Evolutionary conservation across 2,888 invertebrate species (phyloP).

Genomic region (Cheilosia variabilis): DNA sequence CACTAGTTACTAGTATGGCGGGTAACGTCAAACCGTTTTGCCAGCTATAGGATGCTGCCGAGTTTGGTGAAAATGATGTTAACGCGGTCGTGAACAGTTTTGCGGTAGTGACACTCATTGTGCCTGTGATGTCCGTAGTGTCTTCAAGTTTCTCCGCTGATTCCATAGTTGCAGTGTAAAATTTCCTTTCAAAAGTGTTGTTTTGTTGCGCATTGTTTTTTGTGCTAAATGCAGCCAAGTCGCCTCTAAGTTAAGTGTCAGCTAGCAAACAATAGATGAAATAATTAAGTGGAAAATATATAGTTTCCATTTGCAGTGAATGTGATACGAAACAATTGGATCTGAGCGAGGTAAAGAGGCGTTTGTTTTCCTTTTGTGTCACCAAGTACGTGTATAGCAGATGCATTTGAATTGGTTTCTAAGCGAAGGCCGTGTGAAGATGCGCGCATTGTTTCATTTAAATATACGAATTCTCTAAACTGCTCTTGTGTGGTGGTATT

Average conservation of each 20-base stretch:
- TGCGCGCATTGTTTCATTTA: not conserved
- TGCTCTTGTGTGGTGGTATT: slow-evolving; percentile 6
- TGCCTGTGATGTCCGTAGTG: slow-evolving; percentile 33
- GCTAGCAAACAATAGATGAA: slow-evolving; percentile 41
- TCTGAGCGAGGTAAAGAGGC: slow-evolving; percentile 55
- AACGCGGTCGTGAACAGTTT: slow-evolving; percentile 49
- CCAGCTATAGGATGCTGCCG: slow-evolving; percentile 1
- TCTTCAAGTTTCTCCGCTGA: slow-evolving; percentile 49
- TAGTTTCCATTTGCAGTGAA: slow-evolving; percentile 34
- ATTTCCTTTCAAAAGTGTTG: slow-evolving; percentile 28
- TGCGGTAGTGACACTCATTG: slow-evolving; percentile 41
- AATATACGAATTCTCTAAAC: slow-evolving; percentile 4
- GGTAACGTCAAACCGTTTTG: slow-evolving; percentile 52
- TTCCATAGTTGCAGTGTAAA: slow-evolving; percentile 38
- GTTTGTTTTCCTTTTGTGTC: slow-evolving; percentile 4
- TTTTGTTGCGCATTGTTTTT: slow-evolving; percentile 17
- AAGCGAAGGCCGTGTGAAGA: slow-evolving; percentile 41
- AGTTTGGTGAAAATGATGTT: slow-evolving; percentile 41
- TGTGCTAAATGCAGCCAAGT: slow-evolving; percentile 32
- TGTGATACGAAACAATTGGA: slow-evolving; percentile 60
- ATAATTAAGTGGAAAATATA: slow-evolving; percentile 69
- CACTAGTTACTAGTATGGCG: slow-evolving; percentile 26
- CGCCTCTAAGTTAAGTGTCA: slow-evolving; percentile 65
- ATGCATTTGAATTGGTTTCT: slow-evolving; percentile 6
- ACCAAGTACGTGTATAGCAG: not conserved